Evolutionary conservation across 2,888 invertebrate species (phyloP).

Genomic region (Nomada ferruginata): DNA sequence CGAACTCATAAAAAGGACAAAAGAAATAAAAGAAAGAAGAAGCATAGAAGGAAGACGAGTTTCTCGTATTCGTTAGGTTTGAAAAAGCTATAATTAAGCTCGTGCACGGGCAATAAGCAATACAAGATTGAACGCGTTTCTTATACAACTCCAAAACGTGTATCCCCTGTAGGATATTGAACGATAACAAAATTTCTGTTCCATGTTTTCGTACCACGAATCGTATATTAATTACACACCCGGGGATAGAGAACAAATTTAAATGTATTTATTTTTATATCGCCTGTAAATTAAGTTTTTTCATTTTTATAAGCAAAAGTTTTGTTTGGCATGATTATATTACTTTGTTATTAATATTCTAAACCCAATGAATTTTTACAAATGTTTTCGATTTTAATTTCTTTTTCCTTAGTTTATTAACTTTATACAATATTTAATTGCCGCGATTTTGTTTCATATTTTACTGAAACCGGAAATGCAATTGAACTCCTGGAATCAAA

Average conservation of each 20-base stretch:
- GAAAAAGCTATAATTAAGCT: conserved; percentile 26
- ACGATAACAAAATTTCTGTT: not conserved
- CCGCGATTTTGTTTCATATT: not conserved
- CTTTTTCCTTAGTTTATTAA: no score
- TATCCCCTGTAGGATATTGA: not conserved
- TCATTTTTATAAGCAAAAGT: no score
- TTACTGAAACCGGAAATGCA: not conserved
- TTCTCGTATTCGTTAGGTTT: conserved; percentile 15
- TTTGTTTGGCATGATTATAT: no score
- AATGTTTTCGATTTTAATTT: no score
- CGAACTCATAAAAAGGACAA: conserved; percentile 17
- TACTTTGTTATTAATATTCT: no score
- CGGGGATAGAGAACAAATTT: no score
- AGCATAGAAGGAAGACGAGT: not conserved
- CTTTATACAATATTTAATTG: no score
- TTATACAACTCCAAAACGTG: not conserved
- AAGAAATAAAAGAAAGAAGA: conserved; percentile 7
- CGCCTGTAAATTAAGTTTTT: no score
- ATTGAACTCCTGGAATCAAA: not conserved
- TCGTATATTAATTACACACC: no score
- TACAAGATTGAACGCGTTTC: not conserved
- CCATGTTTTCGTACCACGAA: not conserved
- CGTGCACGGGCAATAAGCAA: conserved; percentile 4
- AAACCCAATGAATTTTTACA: no score
- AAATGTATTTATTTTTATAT: no score